These are phyloP conservation scores for Cathartes aura DNA, from an alignment of 2,113 vertebrate genomes.

Conservation along the genomic window DNA sequence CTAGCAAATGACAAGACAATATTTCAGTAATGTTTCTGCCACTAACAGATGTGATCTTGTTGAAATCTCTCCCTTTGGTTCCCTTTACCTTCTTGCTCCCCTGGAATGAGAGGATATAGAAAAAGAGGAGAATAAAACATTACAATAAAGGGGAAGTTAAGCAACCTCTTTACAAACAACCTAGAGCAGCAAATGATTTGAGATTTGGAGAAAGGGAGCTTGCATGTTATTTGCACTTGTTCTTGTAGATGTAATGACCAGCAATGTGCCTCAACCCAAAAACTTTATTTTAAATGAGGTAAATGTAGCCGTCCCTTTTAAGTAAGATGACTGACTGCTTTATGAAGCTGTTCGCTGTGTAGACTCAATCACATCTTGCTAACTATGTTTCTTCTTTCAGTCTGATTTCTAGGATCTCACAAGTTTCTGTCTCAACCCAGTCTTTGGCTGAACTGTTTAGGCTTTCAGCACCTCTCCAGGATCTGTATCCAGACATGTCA, in stretches of 20 bases:
- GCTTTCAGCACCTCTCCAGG: not conserved
- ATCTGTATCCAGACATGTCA: not conserved
- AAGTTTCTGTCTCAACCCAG: not conserved
- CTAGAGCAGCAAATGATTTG: not conserved
- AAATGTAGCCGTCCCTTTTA: not conserved
- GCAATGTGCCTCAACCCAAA: not conserved
- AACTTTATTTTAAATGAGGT: not conserved
- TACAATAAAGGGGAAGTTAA: not conserved
- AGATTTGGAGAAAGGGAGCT: not conserved
- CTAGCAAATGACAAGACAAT: constrained; percentile 42
- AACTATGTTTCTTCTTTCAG: not conserved
- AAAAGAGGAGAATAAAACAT: not conserved
- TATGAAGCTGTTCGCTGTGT: not conserved
- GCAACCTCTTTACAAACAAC: not conserved
- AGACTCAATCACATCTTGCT: not conserved
- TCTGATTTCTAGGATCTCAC: not conserved
- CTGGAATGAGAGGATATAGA: not conserved
- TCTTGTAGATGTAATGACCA: not conserved
- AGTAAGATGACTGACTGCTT: not conserved
- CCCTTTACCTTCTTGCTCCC: constrained; percentile 20
- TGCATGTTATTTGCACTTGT: not conserved
- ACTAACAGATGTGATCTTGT: constrained; percentile 49
- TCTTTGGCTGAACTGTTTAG: not conserved
- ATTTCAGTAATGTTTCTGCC: constrained; percentile 33
- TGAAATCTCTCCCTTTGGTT: constrained; percentile 59